Base-by-base conservation (phyloP, 2,888 invertebrate species). In the Cremastinae sp. region DNA sequence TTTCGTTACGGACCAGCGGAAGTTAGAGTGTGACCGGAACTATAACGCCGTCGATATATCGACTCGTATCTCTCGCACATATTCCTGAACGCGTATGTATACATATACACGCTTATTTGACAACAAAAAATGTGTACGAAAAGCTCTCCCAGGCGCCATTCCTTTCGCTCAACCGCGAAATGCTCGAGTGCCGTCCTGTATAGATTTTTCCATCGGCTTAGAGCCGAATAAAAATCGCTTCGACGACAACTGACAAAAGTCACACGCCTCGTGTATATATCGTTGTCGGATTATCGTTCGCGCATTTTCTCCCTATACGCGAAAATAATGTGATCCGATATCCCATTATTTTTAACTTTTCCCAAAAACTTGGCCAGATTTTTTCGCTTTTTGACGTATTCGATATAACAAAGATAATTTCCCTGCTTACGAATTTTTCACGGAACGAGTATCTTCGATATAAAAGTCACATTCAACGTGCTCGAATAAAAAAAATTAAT, bases 181-280 rank as follows among this genome's bases (percentile, higher is more conserved):
- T 72, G 58, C 58, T 56, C 22, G 66, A 68, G 66, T 68, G 51
- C 22, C 62, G 43, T 14, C 18, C 16, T 56, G 62, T 75, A 75
- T 72, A 43, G 58, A 72, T 72, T 71, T 71, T 71, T 75, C 61
- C 37, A 56, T 72, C 55, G 45, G 51, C 28, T 47, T 41, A 37
- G 20, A 68, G 61, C 47, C 43, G 62, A 72, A 75, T 62, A 43
- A 76, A 72, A 68, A 72, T 76, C 68, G 68, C 68, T 51, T 51
- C 72, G 39, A 64, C 68, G 68, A 68, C 49, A 49, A 68, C 49
- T 68, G 58, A 72, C 68, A 72, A 72, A 72, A 76, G 75, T 76
- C 68, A 51, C 75, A 68, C 71, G 72, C 68, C 45, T 72, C 56
- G 68, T 64, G 68, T n/a, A n/a, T 37, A 28, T 39, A 51, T 68